phyloP scores from a whole-genome alignment of 2,888 invertebrate genomes.

The Spilosoma lubricipeda region DNA sequence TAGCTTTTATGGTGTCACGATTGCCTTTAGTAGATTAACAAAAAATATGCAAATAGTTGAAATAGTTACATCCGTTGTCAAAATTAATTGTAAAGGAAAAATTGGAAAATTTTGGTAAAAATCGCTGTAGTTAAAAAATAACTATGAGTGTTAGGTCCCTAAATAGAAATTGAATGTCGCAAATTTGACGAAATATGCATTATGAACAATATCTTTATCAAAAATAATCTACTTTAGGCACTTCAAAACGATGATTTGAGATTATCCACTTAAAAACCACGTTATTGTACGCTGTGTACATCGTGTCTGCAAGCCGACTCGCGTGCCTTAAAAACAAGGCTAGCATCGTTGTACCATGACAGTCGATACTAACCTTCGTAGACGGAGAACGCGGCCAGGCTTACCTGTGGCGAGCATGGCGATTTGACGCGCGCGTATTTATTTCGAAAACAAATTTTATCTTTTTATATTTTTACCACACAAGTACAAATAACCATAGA shows the following conservation, averaged over 20 bases:
- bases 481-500: slow-evolving; percentile 3
- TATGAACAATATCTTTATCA: background rate
- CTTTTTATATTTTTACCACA: background rate
- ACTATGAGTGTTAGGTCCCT: background rate
- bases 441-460: slow-evolving; percentile 45
- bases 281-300: slow-evolving; percentile 27
- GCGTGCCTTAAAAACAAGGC: slow-evolving; percentile 79
- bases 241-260: slow-evolving; percentile 51
- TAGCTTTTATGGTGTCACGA: too few relatives aligned
- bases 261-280: slow-evolving; percentile 33
- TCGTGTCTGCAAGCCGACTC: slow-evolving; percentile 62
- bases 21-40: background rate
- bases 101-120: background rate
- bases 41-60: background rate
- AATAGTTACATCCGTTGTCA: background rate
- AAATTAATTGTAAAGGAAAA: background rate
- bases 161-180: background rate
- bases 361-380: slow-evolving; percentile 77
- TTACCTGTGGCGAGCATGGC: slow-evolving; percentile 65
- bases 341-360: slow-evolving; percentile 68
- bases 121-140: background rate
- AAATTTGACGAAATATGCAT: background rate
- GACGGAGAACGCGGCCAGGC: slow-evolving; percentile 64
- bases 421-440: slow-evolving; percentile 67
- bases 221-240: slow-evolving; percentile 5